Conservation (phyloP, 2,797 vertebrate species). For the Catharus ustulatus region DNA sequence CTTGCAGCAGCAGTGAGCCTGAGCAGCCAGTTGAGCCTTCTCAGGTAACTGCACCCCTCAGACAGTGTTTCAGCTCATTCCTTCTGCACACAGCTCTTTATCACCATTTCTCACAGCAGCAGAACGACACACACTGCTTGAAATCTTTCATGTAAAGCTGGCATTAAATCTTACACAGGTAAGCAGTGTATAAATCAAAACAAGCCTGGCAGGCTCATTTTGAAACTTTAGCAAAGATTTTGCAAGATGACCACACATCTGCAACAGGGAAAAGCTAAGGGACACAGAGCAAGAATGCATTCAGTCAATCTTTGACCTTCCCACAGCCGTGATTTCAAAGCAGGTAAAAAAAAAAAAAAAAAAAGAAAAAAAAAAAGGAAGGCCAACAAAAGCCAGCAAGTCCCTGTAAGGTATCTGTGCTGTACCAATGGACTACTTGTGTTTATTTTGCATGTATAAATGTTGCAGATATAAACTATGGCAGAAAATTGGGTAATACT, state of each 20-base stretch:
- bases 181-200: neutral
- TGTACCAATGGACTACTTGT: neutral
- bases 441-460: neutral
- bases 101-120: neutral
- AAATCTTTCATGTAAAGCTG: neutral
- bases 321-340: neutral
- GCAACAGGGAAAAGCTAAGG: neutral
- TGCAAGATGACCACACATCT: neutral
- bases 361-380: neutral
- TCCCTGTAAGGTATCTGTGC: neutral
- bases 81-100: neutral
- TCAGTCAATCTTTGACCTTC: neutral
- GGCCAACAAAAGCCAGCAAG: neutral
- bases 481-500: neutral
- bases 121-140: neutral
- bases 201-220: neutral
- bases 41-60: neutral
- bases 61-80: neutral
- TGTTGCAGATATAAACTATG: neutral
- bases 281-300: neutral
- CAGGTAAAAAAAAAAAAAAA: neutral
- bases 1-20: neutral
- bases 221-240: neutral
- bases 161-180: neutral
- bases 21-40: slow-evolving; percentile 3